A percentile compares a stretch with the other conserved stretches of the same genome.
These are phyloP conservation scores for Macaca fascicularis DNA, from an alignment of 2,113 vertebrate species.

Conservation along the genomic window T2T-MFA8v1.1 NC_088380.1:137604001-137604500, in stretches of 20 bases:
- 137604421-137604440: not conserved
- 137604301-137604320: not conserved
- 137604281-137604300: not conserved
- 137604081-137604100: not conserved
- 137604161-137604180: not conserved
- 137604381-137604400: not conserved
- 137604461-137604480: not conserved
- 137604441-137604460: not conserved
- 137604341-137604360: not conserved
- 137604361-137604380: not conserved
- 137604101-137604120: not conserved
- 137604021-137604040: not conserved
- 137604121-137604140: not conserved
- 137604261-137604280: not conserved
- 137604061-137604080: not conserved
- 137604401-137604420: not conserved
- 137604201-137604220: not conserved
- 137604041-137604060: not conserved
- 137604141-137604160: not conserved
- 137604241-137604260: not conserved
- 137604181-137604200: not conserved
- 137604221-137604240: not conserved
- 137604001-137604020: not conserved
- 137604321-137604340: not conserved
- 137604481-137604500: not conserved